Evolutionary conservation across 2,113 vertebrate species (phyloP), one percentile per base, ranked within the genome.

Genomic region (Elephantulus edwardii): DNA sequence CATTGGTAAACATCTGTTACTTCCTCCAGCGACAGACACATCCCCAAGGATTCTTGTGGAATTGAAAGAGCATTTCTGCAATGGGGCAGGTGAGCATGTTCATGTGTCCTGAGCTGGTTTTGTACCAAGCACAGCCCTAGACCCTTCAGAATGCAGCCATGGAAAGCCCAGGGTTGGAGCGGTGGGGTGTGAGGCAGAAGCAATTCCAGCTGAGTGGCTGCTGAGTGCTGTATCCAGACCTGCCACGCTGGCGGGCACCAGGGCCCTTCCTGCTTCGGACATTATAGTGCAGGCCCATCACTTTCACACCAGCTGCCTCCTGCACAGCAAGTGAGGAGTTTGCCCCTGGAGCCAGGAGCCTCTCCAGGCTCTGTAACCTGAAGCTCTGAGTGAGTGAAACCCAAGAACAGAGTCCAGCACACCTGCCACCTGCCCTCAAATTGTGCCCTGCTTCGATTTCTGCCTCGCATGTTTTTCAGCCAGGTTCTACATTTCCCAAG

Each of bases 311-410:
- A 48, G 11, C 50, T 86, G 90, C 50, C 75, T 81, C 94, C 8
- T 83, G 89, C 91, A 93, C 93, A 52, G 91, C 20, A 6, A n/a
- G 44, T 86, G 79, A 96, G 75, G 80, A 71, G 77, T 94, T 95
- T 87, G 92, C 83, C 95, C 90, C 74, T 3, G 66, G 79, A 87
- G 80, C 60, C 86, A 42, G 70, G 54, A 80, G 74, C 62, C 66
- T 42, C 92, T 60, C 78, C n/a, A 44, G 85, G 46, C 64, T 88
- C 86, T 93, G 89, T 95, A 90, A 95, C 89, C 89, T 66, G 92
- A 95, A 95, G 93, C 95, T 28, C 74, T 22, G 52, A 88, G 90
- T 62, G 70, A 94, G 79, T 40, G 64, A 83, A 75, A 54, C 50
- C 58, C 58, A 88, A 88, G 92, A 58, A 48, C 19, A 6, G 33